Evolutionary conservation across 2,888 invertebrate species (phyloP).

Genomic region (Cepaea hortensis): DNA sequence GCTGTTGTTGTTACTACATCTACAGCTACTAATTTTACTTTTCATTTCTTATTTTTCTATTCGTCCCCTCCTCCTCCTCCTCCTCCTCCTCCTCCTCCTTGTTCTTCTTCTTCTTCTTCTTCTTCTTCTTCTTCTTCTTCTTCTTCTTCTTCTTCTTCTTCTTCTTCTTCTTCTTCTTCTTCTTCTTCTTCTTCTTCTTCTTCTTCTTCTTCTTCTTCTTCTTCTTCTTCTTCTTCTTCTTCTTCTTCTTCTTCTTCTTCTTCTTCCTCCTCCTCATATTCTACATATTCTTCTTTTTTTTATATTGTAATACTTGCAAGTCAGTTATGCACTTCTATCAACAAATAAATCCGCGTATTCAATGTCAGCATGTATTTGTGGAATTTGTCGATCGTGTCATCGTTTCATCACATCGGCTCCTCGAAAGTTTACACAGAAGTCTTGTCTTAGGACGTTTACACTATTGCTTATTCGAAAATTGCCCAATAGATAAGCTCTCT

Average conservation of each 20-base stretch:
- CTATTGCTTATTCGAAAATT: too few species aligned
- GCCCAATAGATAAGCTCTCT: too few species aligned
- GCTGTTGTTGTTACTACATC: not conserved
- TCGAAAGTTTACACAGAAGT: too few species aligned
- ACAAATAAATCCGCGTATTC: too few species aligned
- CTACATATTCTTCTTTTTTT: not conserved
- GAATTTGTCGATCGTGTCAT: too few species aligned
- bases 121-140: constrained; percentile 2
- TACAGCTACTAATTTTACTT: not conserved
- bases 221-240: constrained; percentile 2
- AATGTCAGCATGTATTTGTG: too few species aligned
- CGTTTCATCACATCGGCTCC: too few species aligned
- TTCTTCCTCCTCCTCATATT: not conserved
- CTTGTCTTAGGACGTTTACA: too few species aligned
- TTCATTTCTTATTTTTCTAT: not conserved
- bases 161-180: constrained; percentile 2
- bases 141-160: not conserved
- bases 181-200: not conserved
- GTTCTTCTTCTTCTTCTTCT: not conserved
- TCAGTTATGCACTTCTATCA: not conserved
- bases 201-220: not conserved
- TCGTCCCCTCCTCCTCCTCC: not conserved
- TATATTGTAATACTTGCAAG: not conserved
- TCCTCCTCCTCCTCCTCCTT: not conserved
- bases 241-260: not conserved